Evolutionary conservation across 2,113 vertebrate species (phyloP).

Genomic region (Sisor rabdophorus): DNA sequence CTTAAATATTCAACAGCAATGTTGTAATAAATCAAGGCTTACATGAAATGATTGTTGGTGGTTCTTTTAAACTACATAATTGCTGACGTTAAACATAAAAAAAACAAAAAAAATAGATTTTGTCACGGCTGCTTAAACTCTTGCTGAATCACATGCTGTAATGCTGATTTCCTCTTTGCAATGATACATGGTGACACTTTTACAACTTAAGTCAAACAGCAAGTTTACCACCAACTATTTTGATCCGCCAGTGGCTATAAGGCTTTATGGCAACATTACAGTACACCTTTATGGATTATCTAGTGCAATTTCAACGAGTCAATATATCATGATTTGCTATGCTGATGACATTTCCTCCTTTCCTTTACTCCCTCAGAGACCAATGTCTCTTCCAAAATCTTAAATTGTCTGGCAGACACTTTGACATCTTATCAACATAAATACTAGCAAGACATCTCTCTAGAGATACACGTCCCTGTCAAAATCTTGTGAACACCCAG

Average conservation of each 20-base stretch:
- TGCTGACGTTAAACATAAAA: background rate
- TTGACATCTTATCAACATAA: background rate
- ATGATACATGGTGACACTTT: background rate
- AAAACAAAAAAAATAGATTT: background rate
- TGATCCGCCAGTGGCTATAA: background rate
- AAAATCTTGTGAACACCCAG: background rate
- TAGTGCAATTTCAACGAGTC: background rate
- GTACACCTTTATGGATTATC: background rate
- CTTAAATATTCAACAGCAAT: background rate
- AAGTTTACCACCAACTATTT: background rate
- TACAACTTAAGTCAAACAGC: background rate
- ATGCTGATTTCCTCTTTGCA: background rate
- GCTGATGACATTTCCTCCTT: background rate
- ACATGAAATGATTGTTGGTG: background rate
- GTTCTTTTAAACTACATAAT: background rate
- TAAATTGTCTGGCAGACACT: background rate
- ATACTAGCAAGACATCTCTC: background rate
- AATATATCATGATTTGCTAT: background rate
- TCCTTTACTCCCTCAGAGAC: background rate
- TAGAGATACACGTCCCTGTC: background rate
- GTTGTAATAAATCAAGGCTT: background rate
- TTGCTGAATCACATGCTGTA: background rate
- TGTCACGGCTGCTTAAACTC: background rate
- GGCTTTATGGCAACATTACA: background rate
- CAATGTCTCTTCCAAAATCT: background rate